Conservation (phyloP, 2,113 vertebrate genomes). For the Cynoglossus semilaevis region DNA sequence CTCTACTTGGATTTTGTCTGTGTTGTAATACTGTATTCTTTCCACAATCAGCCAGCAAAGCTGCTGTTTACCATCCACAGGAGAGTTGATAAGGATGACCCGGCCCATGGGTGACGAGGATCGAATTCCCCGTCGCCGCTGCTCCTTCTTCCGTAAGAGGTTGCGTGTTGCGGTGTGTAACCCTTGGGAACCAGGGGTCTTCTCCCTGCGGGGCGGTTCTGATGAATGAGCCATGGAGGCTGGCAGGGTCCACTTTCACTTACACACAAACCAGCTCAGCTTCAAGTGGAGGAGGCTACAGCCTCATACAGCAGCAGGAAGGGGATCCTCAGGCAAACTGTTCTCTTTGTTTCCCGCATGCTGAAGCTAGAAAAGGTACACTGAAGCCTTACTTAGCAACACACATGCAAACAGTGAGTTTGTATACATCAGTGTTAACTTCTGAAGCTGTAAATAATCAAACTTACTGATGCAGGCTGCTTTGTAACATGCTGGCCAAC, state of each 20-base stretch:
- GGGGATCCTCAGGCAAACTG: conserved; percentile 4
- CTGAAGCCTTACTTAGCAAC: not conserved
- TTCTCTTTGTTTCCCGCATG: not conserved
- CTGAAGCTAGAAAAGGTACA: not conserved
- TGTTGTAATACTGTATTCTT: not conserved
- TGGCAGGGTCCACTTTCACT: conserved; percentile 59
- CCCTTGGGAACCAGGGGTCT: conserved; percentile 75
- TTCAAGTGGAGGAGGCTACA: conserved; percentile 47
- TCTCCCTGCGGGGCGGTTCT: conserved; percentile 72
- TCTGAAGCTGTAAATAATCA: not conserved
- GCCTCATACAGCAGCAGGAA: conserved; percentile 12
- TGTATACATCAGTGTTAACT: not conserved
- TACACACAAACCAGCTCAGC: conserved; percentile 48
- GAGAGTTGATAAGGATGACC: conserved; percentile 95
- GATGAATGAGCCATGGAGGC: conserved; percentile 83
- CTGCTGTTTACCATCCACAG: conserved; percentile 83
- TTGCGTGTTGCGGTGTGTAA: conserved; percentile 81
- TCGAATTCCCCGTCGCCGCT: conserved; percentile 80
- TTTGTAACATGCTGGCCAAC: conserved; percentile 43
- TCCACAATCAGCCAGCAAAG: not conserved
- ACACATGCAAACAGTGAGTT: not conserved
- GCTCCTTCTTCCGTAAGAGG: conserved; percentile 86
- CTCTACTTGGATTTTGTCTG: not conserved
- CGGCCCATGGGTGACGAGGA: conserved; percentile 90
- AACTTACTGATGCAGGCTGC: conserved; percentile 46